Base-by-base conservation (phyloP, 2,113 vertebrate species). In the Sinosuthora webbiana region DNA sequence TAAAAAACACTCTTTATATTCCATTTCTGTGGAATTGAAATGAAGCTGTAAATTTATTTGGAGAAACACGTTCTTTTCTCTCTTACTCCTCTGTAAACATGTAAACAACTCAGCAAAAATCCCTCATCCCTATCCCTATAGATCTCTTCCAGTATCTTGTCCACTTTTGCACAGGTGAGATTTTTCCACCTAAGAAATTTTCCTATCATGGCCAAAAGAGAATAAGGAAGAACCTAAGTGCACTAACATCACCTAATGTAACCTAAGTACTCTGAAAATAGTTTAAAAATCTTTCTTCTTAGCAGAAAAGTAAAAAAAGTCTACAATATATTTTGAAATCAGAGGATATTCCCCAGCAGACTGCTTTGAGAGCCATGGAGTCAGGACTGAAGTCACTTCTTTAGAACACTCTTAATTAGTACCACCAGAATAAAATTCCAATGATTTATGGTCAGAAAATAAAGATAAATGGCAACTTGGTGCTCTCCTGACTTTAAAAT, bases 101-200 rank as follows among this genome's bases (percentile, higher is more conserved):
- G 35, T 11, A 52, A 70, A 37, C 10, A 82, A 68, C 5, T 41
- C 30, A 71, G 21, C 4, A 9, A 50, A 85, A 76, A 76, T 25
- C 18, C 3, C 6, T 91, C 3, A 0, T 35, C 19, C 11, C 9
- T 45, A 9, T 37, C 25, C 15, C 28, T 35, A 11, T 37, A 6
- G 2, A 0, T 37, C 21, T 53, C 8, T 47, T 7, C 13, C 3
- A 3, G 4, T 42, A 31, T 14, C 19, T 30, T 75, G 25, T 11
- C 15, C 3, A 49, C 2, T 76, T 70, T 52, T 83, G 12, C 45
- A 52, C 7, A 64, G 24, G 13, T 62, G 8, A 67, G 5, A 10
- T 59, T 25, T 25, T 60, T 24, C 9, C 18, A 21, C 16, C 8
- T 49, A 53, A 75, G 21, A 41, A 92, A 20, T 3, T 59, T 42